Conservation (phyloP, 1,140 invertebrate species). For the Arion vulgaris region DNA sequence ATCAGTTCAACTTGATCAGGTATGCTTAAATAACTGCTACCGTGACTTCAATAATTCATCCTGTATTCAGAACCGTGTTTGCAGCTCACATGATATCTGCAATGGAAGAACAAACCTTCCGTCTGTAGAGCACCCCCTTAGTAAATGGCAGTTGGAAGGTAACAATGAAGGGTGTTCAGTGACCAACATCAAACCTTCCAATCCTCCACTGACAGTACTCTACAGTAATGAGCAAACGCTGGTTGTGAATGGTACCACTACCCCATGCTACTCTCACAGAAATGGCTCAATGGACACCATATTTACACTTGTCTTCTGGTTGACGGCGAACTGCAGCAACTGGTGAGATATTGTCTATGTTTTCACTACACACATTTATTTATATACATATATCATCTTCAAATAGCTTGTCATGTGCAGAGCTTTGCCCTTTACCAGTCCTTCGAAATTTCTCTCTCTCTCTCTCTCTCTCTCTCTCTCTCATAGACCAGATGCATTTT, state of each 20-base stretch:
- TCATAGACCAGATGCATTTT: background rate
- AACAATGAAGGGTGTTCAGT: background rate
- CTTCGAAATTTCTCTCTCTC: too few species aligned
- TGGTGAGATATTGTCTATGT: conserved; percentile 22
- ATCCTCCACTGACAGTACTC: background rate
- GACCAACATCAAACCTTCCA: background rate
- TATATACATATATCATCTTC: background rate
- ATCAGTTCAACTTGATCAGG: background rate
- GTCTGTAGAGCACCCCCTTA: background rate
- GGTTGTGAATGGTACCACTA: background rate
- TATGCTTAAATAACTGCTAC: background rate
- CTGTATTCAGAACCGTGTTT: background rate
- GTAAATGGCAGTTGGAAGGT: background rate
- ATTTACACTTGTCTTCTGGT: conserved; percentile 13
- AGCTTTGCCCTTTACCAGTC: background rate
- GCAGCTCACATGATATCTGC: background rate
- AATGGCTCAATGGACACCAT: background rate
- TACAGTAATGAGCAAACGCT: background rate
- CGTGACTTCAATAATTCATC: background rate
- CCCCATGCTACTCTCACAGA: conserved; percentile 18
- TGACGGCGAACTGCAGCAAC: background rate
- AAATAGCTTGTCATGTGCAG: too few species aligned
- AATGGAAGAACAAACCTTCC: background rate
- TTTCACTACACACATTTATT: background rate
- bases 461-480: too few species aligned